Evolutionary conservation across 2,888 invertebrate genomes (phyloP).

Genomic region (Eupsilia transversa): DNA sequence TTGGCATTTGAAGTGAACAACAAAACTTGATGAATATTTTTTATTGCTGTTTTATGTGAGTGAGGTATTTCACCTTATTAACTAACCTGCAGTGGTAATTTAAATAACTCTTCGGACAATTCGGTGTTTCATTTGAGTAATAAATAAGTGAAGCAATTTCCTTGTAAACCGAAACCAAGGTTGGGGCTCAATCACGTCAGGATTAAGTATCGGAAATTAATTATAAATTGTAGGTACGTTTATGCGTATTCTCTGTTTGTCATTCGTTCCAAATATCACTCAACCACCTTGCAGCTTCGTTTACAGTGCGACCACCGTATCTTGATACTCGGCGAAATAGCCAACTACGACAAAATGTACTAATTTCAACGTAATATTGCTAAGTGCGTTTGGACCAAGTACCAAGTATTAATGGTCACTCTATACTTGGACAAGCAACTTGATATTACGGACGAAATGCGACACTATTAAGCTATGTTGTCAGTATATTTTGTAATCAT

Average conservation of each 20-base stretch:
- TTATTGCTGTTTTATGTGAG: background rate
- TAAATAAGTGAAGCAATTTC: constrained; percentile 66
- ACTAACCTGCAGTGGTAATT: constrained; percentile 6
- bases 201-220: constrained; percentile 73
- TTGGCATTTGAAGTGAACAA: background rate
- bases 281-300: constrained; percentile 73
- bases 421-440: constrained; percentile 49
- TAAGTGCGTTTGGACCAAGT: constrained; percentile 17
- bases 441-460: constrained; percentile 56
- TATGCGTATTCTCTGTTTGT: constrained; percentile 50
- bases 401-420: constrained; percentile 28
- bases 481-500: constrained; percentile 45
- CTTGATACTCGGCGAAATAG: constrained; percentile 33
- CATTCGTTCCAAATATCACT: constrained; percentile 75
- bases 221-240: constrained; percentile 53
- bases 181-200: constrained; percentile 56
- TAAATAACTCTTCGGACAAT: constrained; percentile 23
- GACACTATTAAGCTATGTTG: constrained; percentile 48
- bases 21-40: background rate
- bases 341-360: background rate
- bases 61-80: background rate
- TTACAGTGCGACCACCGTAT: constrained; percentile 23
- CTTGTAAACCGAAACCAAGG: constrained; percentile 68
- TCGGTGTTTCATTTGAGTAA: constrained; percentile 27
- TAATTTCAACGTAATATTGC: background rate